Conservation (phyloP, 2,888 invertebrate genomes). For the Ischnura elegans region DNA sequence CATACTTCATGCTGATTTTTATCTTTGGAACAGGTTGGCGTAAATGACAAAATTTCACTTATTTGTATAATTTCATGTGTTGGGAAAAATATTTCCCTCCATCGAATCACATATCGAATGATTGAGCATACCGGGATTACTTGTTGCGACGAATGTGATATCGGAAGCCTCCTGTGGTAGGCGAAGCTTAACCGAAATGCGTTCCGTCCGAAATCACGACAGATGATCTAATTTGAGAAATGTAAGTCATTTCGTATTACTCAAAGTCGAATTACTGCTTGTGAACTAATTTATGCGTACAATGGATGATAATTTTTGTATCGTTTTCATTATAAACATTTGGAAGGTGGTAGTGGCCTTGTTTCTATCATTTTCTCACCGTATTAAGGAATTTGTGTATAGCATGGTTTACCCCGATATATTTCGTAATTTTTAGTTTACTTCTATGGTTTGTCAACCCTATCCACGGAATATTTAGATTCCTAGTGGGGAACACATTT, state of each 20-base stretch:
- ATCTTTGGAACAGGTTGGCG: slow-evolving; percentile 62
- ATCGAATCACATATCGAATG: not conserved
- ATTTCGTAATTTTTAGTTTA: not conserved
- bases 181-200: slow-evolving; percentile 38
- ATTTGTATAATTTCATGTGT: not conserved
- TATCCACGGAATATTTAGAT: not conserved
- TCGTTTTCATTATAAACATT: not conserved
- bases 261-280: not conserved
- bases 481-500: not conserved
- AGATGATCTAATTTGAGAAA: slow-evolving; percentile 38
- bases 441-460: not conserved
- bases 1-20: slow-evolving; percentile 38
- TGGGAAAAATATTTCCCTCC: not conserved
- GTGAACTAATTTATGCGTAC: not conserved
- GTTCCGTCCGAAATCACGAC: not conserved
- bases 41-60: slow-evolving; percentile 34
- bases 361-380: not conserved
- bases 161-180: not conserved
- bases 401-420: not conserved
- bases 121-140: not conserved
- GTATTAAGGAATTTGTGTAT: not conserved
- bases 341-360: not conserved
- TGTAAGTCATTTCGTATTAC: not conserved
- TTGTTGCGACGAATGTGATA: not conserved
- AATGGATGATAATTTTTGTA: not conserved